These are phyloP conservation scores for Leptodactylus fallax DNA, from an alignment of 2,797 vertebrate species.

Conservation along the genomic window DNA sequence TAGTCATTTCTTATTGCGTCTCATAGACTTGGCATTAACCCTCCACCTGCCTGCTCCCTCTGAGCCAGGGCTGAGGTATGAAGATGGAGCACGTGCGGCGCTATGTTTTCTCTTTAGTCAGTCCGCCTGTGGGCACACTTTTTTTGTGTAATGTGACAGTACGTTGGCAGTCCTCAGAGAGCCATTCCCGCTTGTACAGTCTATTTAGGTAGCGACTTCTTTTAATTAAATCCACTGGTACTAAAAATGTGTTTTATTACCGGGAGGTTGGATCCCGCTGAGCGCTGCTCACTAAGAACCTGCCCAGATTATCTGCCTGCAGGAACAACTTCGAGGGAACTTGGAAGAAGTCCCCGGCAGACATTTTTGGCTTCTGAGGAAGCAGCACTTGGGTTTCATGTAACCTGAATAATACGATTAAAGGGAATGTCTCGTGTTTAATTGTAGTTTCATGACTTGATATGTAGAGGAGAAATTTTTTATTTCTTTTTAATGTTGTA, in stretches of 20 bases:
- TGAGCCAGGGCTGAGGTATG: not conserved
- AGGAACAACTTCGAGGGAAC: not conserved
- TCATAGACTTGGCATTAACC: not conserved
- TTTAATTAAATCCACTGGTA: constrained; percentile 60
- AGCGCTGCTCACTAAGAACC: not conserved
- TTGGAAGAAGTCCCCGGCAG: not conserved
- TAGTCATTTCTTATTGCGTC: not conserved
- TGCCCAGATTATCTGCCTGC: not conserved
- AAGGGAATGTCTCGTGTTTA: not conserved
- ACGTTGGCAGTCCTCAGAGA: constrained; percentile 47
- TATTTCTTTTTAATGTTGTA: too few species aligned
- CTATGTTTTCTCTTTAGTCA: constrained; percentile 31
- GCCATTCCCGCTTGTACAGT: constrained; percentile 41
- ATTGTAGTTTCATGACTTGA: not conserved
- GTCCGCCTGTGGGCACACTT: constrained; percentile 45
- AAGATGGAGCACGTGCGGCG: not conserved
- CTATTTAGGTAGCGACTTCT: constrained; percentile 51
- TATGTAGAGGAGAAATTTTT: too few species aligned
- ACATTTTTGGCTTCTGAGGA: not conserved
- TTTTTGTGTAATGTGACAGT: constrained; percentile 56
- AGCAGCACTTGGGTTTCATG: not conserved
- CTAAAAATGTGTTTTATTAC: constrained; percentile 45
- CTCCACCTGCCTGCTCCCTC: not conserved
- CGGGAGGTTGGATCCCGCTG: not conserved
- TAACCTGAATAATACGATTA: not conserved